Evolutionary conservation across 2,888 invertebrate species (phyloP), one percentile per base, ranked within the genome.

Genomic region (Ormyrus rosae): DNA sequence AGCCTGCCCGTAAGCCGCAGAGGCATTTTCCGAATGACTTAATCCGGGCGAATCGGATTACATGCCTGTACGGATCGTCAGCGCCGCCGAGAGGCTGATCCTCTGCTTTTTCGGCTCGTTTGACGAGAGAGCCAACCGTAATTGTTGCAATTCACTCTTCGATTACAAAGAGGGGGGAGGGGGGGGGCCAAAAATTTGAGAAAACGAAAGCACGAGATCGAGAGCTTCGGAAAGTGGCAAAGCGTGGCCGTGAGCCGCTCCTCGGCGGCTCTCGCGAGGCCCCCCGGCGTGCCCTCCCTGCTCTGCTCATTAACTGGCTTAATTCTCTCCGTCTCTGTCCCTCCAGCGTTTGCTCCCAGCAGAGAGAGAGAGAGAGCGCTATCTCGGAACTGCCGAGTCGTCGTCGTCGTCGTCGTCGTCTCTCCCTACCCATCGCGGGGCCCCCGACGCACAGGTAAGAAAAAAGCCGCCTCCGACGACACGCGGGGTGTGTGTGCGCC

Each of bases 391-490:
- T 34, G 34, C 34, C 34, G 34, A 34, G 34, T 34, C 34, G 19
- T 19, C 19, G 19, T 19, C 34, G 19, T 60, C 11, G 48, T 61
- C 73, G 61, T 64, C 61, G 69, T 69, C 70, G 61, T 70, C 75
- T 70, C 70, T 60, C 34, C 50, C 69, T 55, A 46, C 10, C 64
- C 56, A 10, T 46, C 6, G 19, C 46, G 10, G 51, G 13, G 34
- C 71, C 11, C 19, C 0, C 60, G 34, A 34, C 65, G 3, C 48
- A 34, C 53, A 90, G 90, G 90, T 90, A 90, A 89, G 88, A 90
- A 90, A 90, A 88, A 84, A 90, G 90, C 89, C 90, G 90, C 90
- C 90, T 90, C 86, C 86, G 86, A 89, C 89, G 88, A 90, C 90
- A 90, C 90, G 90, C 89, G 87, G 89, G 90, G 90, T 87, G 90